Percentiles rank a stretch among this genome's conserved stretches.
phyloP scores from a whole-genome alignment of 2,113 vertebrate genomes.

The Nymphicus hollandicus region DNA sequence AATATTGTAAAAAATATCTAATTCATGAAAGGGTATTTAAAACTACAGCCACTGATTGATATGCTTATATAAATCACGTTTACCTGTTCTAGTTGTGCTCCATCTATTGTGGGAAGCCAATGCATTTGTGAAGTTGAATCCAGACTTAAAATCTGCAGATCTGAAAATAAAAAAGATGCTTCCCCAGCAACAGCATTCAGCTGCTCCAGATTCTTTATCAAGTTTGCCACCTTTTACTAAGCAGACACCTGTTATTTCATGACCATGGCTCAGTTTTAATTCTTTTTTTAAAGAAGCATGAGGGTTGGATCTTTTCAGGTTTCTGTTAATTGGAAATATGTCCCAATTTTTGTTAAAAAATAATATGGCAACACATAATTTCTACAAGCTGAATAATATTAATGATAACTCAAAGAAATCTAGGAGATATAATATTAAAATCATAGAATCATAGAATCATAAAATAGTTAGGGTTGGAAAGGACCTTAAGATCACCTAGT shows the following conservation, averaged over 20 bases:
- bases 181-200: not conserved
- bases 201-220: not conserved
- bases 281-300: not conserved
- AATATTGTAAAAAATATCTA: not conserved
- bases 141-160: not conserved
- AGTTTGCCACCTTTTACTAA: not conserved
- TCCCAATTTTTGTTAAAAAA: not conserved
- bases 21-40: not conserved
- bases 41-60: not conserved
- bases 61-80: not conserved
- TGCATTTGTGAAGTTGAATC: not conserved
- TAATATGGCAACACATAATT: constrained; percentile 39
- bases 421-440: constrained; percentile 16
- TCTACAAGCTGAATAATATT: constrained; percentile 46
- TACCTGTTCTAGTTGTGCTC: not conserved
- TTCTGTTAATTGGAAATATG: not conserved
- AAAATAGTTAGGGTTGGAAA: not conserved
- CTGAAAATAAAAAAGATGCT: not conserved
- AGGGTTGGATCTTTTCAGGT: not conserved
- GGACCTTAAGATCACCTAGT: not conserved
- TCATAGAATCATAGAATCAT: not conserved
- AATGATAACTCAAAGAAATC: constrained; percentile 44
- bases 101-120: not conserved
- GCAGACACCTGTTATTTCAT: not conserved
- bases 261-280: not conserved